Evolutionary conservation across 2,797 vertebrate genomes (phyloP).

Genomic region (Oryzias sinensis): DNA sequence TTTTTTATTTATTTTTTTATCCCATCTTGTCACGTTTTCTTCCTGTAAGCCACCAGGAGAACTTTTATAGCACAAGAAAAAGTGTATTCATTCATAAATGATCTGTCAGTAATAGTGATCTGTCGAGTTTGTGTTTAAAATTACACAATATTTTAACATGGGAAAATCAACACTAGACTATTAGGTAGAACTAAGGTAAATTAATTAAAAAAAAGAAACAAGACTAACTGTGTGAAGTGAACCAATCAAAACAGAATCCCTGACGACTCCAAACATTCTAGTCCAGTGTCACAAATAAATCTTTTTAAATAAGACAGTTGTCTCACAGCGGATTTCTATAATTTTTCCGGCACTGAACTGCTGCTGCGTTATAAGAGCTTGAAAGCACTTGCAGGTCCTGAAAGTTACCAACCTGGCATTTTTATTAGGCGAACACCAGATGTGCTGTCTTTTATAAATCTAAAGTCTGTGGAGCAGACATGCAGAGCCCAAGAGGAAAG

Average conservation of each 20-base stretch:
- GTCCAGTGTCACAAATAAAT: conserved; percentile 39
- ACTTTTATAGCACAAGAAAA: conserved; percentile 27
- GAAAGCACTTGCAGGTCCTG: conserved; percentile 45
- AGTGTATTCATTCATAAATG: conserved; percentile 29
- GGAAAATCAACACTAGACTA: too few species aligned
- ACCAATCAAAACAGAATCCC: conserved; percentile 13
- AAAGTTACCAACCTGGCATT: conserved; percentile 68
- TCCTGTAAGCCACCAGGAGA: conserved; percentile 16
- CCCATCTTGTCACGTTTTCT: background rate
- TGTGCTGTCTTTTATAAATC: conserved; percentile 70
- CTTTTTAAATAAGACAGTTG: conserved; percentile 42
- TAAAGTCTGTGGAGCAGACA: conserved; percentile 54
- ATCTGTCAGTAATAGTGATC: conserved; percentile 32
- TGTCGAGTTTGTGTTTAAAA: conserved; percentile 20
- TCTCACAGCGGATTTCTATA: conserved; percentile 36
- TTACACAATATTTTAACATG: conserved; percentile 40
- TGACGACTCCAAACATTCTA: conserved; percentile 17
- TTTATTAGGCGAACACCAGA: conserved; percentile 70
- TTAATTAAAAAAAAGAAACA: conserved; percentile 25
- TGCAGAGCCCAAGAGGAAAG: conserved; percentile 22
- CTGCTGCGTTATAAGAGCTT: conserved; percentile 39
- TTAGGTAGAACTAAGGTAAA: conserved; percentile 19
- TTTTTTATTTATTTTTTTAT: conserved; percentile 8
- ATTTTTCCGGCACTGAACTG: conserved; percentile 36
- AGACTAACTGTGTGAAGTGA: conserved; percentile 20